These are phyloP conservation scores for Formica aserva DNA, from an alignment of 2,888 invertebrate genomes.

Conservation along the genomic window DNA sequence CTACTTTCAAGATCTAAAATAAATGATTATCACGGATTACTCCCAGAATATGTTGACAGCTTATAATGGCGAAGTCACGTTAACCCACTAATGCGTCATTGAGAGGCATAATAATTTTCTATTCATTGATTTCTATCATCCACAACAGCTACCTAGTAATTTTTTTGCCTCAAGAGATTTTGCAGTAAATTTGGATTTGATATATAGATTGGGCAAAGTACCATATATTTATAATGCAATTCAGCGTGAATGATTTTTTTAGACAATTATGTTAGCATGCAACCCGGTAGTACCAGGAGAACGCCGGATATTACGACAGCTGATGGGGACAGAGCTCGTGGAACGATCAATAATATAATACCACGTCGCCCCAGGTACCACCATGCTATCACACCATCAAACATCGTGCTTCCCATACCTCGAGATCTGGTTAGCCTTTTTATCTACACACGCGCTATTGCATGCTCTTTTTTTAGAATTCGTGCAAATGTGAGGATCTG, in stretches of 20 bases:
- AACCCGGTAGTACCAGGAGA: constrained; percentile 80
- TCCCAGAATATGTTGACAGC: constrained; percentile 65
- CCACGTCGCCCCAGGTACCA: constrained; percentile 80
- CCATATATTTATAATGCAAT: constrained; percentile 36
- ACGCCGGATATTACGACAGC: constrained; percentile 79
- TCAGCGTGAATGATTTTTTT: constrained; percentile 61
- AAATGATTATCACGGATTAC: constrained; percentile 74
- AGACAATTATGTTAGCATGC: constrained; percentile 70
- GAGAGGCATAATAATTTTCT: constrained; percentile 66
- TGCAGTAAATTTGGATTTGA: neutral
- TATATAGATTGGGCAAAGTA: neutral
- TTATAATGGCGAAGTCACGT: constrained; percentile 69
- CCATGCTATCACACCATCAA: constrained; percentile 79
- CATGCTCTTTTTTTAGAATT: constrained; percentile 51
- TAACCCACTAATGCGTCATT: constrained; percentile 65
- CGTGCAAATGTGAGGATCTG: constrained; percentile 16
- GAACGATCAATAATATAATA: constrained; percentile 84
- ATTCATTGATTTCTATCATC: constrained; percentile 69
- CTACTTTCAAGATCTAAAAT: constrained; percentile 66
- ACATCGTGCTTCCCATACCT: constrained; percentile 71
- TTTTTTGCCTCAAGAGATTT: constrained; percentile 4
- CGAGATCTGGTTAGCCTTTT: constrained; percentile 62
- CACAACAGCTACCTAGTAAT: constrained; percentile 52
- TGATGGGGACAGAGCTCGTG: constrained; percentile 80
- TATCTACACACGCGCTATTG: constrained; percentile 47